These are phyloP conservation scores for Xiphydria camelus DNA, from an alignment of 2,888 invertebrate genomes.

Conservation along the genomic window DNA sequence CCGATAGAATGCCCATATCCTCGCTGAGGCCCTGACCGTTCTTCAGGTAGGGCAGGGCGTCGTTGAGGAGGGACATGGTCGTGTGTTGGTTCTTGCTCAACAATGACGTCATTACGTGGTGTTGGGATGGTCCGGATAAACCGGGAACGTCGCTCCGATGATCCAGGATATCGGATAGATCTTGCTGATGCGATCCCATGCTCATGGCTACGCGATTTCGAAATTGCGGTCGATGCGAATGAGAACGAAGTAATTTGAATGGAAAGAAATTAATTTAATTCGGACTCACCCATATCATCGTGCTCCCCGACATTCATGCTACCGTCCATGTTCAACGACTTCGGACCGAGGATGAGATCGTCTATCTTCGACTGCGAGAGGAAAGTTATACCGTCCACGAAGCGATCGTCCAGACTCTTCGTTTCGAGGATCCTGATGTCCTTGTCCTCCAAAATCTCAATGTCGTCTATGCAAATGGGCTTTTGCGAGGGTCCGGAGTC, in stretches of 20 bases:
- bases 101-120: constrained; percentile 12
- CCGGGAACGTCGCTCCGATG: constrained; percentile 36
- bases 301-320: constrained; percentile 20
- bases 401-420: constrained; percentile 46
- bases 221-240: constrained; percentile 22
- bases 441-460: constrained; percentile 50
- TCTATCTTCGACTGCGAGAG: constrained; percentile 48
- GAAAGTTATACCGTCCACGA: constrained; percentile 41
- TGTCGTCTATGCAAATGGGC: constrained; percentile 32
- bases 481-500: constrained; percentile 38
- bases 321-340: constrained; percentile 31
- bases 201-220: constrained; percentile 15
- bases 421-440: constrained; percentile 45
- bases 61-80: constrained; percentile 34
- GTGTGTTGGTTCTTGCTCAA: constrained; percentile 18
- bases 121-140: no score
- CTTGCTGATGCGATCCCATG: constrained; percentile 26
- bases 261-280: constrained; percentile 5
- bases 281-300: constrained; percentile 32
- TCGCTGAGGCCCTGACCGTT: constrained; percentile 32
- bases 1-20: constrained; percentile 33
- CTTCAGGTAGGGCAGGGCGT: constrained; percentile 39
- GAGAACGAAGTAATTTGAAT: no score
- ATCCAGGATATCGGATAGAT: constrained; percentile 34
- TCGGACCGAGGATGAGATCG: constrained; percentile 43